A percentile compares a stretch with the other conserved stretches of the same genome.
These are phyloP conservation scores for Xenentodon cancila DNA, from an alignment of 2,797 vertebrate genomes.

Conservation along the genomic window DNA sequence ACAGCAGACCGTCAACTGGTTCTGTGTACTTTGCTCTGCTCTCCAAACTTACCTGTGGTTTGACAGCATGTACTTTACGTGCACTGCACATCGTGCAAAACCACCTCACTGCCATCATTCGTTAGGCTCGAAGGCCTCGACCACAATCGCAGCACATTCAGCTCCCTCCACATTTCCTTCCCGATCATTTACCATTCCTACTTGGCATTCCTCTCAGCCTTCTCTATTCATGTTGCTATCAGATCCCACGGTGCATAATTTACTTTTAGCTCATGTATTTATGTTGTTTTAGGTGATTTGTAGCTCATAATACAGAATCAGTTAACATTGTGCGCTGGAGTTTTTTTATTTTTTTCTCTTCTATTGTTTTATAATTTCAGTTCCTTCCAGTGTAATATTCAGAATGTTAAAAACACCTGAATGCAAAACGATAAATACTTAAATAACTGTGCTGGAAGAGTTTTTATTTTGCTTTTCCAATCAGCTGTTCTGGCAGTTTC, in stretches of 20 bases:
- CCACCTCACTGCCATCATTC: conserved; percentile 49
- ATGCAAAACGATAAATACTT: too few relatives aligned
- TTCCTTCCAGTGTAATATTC: not conserved
- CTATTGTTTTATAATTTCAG: too few relatives aligned
- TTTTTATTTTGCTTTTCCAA: not conserved
- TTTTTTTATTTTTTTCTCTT: too few relatives aligned
- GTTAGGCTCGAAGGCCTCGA: conserved; percentile 28
- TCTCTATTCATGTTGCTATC: conserved; percentile 4
- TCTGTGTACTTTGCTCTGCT: not conserved
- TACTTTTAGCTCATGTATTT: too few relatives aligned
- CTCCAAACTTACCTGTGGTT: conserved; percentile 41
- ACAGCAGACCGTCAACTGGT: not conserved
- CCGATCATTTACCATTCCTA: not conserved
- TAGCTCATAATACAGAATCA: too few relatives aligned
- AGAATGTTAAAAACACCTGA: not conserved
- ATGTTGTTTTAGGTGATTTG: too few relatives aligned
- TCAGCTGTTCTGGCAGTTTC: not conserved
- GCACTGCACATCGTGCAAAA: conserved; percentile 31
- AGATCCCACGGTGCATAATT: not conserved
- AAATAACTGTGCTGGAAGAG: not conserved
- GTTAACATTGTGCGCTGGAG: too few relatives aligned
- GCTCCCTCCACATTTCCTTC: conserved; percentile 7
- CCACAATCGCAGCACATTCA: conserved; percentile 39
- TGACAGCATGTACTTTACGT: conserved; percentile 41
- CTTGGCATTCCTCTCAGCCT: not conserved